These are phyloP conservation scores for Brachionichthys hirsutus DNA, from an alignment of 2,113 vertebrate species.

Conservation along the genomic window DNA sequence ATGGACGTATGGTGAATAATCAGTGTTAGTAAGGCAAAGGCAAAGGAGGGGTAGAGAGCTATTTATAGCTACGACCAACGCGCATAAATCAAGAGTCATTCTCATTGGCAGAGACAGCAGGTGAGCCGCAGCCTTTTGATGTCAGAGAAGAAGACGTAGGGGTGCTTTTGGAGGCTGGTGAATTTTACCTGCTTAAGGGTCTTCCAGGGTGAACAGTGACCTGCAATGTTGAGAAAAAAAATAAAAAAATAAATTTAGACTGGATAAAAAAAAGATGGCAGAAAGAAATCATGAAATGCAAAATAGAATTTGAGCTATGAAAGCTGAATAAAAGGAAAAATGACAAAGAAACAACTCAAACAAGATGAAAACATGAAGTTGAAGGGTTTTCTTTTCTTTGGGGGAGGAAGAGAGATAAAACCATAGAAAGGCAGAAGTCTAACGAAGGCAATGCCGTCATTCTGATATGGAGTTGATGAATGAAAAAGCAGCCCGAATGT, in stretches of 20 bases:
- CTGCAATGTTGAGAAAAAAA: constrained; percentile 87
- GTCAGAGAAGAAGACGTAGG: constrained; percentile 34
- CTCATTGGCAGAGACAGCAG: constrained; percentile 21
- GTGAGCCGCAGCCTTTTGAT: constrained; percentile 14
- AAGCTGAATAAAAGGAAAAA: constrained; percentile 13
- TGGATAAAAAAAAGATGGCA: constrained; percentile 20
- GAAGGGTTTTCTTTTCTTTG: neutral
- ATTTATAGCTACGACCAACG: neutral
- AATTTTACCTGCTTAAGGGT: constrained; percentile 94
- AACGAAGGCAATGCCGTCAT: no score
- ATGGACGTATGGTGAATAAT: constrained; percentile 7
- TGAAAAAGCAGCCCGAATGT: no score
- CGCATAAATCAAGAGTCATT: constrained; percentile 10
- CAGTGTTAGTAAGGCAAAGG: constrained; percentile 49
- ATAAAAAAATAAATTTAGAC: constrained; percentile 74
- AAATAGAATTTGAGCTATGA: neutral
- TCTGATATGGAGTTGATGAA: no score
- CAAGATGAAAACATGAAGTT: constrained; percentile 1
- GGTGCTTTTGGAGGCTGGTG: constrained; percentile 63
- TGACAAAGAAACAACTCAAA: constrained; percentile 11
- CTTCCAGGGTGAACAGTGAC: constrained; percentile 99
- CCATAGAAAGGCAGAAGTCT: neutral
- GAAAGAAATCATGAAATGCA: constrained; percentile 17
- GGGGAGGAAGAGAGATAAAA: constrained; percentile 1
- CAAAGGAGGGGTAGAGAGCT: neutral